Base-by-base conservation (phyloP, 2,888 invertebrate genomes). In the Esperia sulphurella region DNA sequence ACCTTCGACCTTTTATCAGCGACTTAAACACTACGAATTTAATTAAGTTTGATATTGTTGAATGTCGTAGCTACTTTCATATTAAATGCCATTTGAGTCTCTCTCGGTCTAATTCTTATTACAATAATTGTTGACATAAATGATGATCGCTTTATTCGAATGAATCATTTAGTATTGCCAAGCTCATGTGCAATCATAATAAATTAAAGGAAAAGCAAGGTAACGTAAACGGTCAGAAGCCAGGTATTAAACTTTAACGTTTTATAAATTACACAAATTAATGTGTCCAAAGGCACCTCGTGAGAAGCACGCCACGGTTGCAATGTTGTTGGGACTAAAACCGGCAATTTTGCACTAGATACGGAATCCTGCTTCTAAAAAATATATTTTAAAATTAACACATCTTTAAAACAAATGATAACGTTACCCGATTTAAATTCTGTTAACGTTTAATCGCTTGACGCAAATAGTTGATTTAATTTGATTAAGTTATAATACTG, bases 211-310 rank as follows among this genome's bases (percentile, higher is more conserved):
- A 43, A 53, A 43, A 41, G 44, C 31, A 31, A 31, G 31, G 10
- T 31, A 31, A 31, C 8, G 8, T 8, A 8, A 31, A 21, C 28
- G 39, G 46, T 45, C 45, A 41, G 51, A 52, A 50, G 47, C 44
- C 38, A 49, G 53, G 58, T 51, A 37, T 53, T 55, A 53, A 61
- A 65, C 58, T 57, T 69, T 65, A 53, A 61, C 57, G 55, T 57
- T 59, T 61, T 53, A 54, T 53, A 68, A 74, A 78, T 78, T 73
- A 73, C 65, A 76, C 64, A 70, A 74, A 83, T 79, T 76, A 82
- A 74, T 55, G 71, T 77, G 79, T 78, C 78, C 35, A 35, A 35
- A 72, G 59, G 60, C 60, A 64, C 61, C 65, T 72, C 76, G 74
- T 71, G 77, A 74, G 64, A 55, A 56, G 62, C 61, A 63, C 60